A percentile compares a stretch with the other conserved stretches of the same genome.
phyloP scores from a whole-genome alignment of 2,888 invertebrate species.

The Iphiclides podalirius region DNA sequence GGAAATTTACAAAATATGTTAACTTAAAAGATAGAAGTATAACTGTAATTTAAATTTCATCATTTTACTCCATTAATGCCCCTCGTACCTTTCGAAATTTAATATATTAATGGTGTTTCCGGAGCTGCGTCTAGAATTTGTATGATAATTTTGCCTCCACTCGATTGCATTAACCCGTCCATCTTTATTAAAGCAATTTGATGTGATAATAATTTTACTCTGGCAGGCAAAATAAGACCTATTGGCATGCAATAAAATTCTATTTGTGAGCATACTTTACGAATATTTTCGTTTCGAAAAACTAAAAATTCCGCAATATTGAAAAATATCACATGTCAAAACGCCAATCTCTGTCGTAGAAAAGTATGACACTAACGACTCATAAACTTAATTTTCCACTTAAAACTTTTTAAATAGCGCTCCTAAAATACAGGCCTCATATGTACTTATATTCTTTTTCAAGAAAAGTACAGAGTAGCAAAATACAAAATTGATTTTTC shows the following conservation, averaged over 20 bases:
- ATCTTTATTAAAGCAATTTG: conserved; percentile 11
- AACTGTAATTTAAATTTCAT: no score
- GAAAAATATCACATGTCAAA: conserved; percentile 5
- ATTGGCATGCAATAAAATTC: background rate
- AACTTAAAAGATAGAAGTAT: no score
- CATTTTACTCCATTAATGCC: no score
- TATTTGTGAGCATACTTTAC: conserved; percentile 4
- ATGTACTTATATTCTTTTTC: no score
- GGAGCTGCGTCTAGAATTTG: background rate
- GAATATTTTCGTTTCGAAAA: background rate
- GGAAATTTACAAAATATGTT: no score
- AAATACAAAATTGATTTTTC: no score
- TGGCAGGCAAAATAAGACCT: background rate
- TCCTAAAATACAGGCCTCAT: background rate
- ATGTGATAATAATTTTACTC: conserved; percentile 2
- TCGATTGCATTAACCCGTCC: conserved; percentile 1
- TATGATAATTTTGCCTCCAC: conserved; percentile 2
- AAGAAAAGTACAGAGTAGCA: no score
- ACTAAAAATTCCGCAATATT: background rate
- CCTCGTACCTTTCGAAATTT: conserved; percentile 5
- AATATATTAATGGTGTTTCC: conserved; percentile 1
- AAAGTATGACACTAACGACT: background rate
- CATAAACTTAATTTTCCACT: background rate
- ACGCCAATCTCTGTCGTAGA: conserved; percentile 7
- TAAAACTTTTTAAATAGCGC: background rate